Evolutionary conservation across 2,888 invertebrate genomes (phyloP), one percentile per base, ranked within the genome.

Genomic region (Ornithoptera priamus): DNA sequence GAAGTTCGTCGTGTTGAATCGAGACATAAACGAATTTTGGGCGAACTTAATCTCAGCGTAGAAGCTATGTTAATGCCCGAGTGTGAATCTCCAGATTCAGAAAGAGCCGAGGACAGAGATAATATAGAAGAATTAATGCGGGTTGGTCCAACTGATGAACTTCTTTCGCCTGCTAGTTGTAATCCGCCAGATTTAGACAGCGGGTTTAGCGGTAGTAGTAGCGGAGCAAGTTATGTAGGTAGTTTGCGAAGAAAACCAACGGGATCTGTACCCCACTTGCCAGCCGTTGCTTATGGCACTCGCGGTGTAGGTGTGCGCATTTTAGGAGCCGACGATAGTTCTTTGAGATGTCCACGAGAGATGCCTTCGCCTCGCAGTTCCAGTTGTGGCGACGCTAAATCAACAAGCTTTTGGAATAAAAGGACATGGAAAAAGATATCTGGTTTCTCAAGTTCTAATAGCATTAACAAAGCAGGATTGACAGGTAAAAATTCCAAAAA

Each of bases 11-110:
- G 96, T 75, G 97, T 97, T 65, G 97, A 97, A 85, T 96, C 95
- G 74, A 94, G 96, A 69, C 97, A 97, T 88, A 95, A 95, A 78
- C 93, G 96, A 81, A 96, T 97, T 76, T 93, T 97, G 74, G 97
- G 97, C 61, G 97, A 97, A 86, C 91, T 97, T 71, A 97, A 97
- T 93, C 94, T 97, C 72, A 96, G 97, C 77, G 96, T 96, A 61
- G 97, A 97, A 89, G 97, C 97, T 62, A 97, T 97, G 97, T 88
- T 97, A 75, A 97, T 97, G 97, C 97, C 97, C 22, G 94, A 95
- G 80, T 94, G 94, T 73, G 94, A 93, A 88, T 94, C 93, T 75
- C 94, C 93, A 75, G 94, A 93, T 84, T 94, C 94, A 65, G 95
- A 94, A 83, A 93, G 94, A 79, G 94, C 94, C 70, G 94, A 94